phyloP scores from a whole-genome alignment of 2,888 invertebrate species.

The Brenthis ino region DNA sequence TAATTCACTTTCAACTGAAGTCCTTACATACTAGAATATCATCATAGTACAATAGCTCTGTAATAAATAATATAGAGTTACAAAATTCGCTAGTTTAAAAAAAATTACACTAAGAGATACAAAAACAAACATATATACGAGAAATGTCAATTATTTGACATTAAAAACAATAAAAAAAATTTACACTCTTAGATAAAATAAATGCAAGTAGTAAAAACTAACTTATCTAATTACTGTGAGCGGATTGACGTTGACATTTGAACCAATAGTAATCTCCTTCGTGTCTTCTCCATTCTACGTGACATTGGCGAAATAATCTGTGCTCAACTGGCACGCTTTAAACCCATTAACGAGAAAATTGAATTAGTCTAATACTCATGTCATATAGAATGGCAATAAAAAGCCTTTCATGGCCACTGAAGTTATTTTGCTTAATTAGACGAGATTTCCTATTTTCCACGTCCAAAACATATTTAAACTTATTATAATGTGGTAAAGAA shows the following conservation, averaged over 20 bases:
- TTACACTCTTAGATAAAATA: slow-evolving; percentile 28
- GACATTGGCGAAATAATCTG: too few relatives aligned
- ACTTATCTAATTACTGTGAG: slow-evolving; percentile 17
- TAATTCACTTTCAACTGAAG: slow-evolving; percentile 62
- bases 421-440: too few relatives aligned
- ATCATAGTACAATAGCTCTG: slow-evolving; percentile 37
- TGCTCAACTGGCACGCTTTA: too few relatives aligned
- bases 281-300: too few relatives aligned
- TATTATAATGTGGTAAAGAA: too few relatives aligned
- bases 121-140: slow-evolving; percentile 14
- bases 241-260: background rate
- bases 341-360: too few relatives aligned
- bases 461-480: too few relatives aligned
- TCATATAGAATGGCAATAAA: too few relatives aligned
- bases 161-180: slow-evolving; percentile 14
- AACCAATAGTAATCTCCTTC: too few relatives aligned
- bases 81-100: slow-evolving; percentile 21
- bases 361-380: too few relatives aligned
- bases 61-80: slow-evolving; percentile 40
- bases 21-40: slow-evolving; percentile 44
- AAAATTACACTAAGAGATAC: background rate
- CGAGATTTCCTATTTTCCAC: too few relatives aligned
- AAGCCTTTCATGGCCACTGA: too few relatives aligned
- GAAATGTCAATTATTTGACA: slow-evolving; percentile 10
- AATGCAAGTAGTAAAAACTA: slow-evolving; percentile 32